Conservation (phyloP, 30 jellyfish, hydroid and myxozoan genomes). For the Hydractinia symbiolongicarpus region DNA sequence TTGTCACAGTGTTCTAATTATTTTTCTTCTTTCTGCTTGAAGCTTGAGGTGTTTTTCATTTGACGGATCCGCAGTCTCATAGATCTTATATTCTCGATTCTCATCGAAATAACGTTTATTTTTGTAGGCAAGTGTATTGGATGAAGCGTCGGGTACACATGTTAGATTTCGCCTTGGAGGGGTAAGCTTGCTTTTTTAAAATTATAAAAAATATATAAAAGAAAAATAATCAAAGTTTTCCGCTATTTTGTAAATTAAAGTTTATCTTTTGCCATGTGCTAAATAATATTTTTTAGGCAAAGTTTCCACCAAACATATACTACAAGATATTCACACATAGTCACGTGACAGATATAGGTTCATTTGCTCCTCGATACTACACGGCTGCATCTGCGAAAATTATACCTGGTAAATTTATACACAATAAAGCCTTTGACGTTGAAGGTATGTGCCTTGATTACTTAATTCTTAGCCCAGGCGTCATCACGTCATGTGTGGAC, state of each 20-base stretch:
- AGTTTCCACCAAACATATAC: conserved; percentile 74
- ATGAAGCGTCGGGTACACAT: conserved; percentile 72
- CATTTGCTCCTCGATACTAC: conserved; percentile 90
- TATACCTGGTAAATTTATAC: conserved; percentile 61
- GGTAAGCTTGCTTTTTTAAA: conserved; percentile 33
- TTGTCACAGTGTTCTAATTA: no score
- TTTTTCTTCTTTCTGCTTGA: no score
- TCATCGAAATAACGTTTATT: neutral
- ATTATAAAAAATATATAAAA: neutral
- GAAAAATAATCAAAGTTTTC: neutral
- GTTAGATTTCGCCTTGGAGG: conserved; percentile 87
- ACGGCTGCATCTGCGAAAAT: conserved; percentile 44
- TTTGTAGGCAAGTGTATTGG: conserved; percentile 59
- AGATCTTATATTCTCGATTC: no score
- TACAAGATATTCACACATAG: conserved; percentile 68
- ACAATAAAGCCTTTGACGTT: conserved; percentile 32
- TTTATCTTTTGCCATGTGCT: neutral
- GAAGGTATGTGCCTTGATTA: neutral
- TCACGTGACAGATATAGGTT: conserved; percentile 80
- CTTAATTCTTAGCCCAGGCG: no score
- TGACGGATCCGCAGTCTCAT: no score
- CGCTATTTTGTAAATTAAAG: neutral
- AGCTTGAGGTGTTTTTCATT: no score
- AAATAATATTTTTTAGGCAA: conserved; percentile 24
- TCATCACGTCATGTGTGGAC: neutral